Percentiles rank a stretch among this genome's conserved stretches.
phyloP scores from a whole-genome alignment of 2,888 invertebrate species.

The Caenorhabditis afra region DNA sequence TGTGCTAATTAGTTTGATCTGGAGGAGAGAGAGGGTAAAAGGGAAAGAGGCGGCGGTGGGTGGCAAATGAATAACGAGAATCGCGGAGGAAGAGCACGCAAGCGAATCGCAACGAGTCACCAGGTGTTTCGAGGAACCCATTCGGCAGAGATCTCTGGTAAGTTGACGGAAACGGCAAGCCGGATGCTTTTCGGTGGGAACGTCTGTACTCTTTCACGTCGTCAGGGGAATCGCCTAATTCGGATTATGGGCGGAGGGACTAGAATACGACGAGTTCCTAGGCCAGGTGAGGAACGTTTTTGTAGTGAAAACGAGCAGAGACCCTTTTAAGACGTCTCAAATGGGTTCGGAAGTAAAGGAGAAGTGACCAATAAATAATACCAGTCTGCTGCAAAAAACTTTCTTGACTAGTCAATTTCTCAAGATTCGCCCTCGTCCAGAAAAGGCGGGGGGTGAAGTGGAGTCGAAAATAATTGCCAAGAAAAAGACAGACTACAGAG shows the following conservation, averaged over 20 bases:
- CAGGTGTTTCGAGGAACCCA: not conserved
- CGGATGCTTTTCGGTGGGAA: no score
- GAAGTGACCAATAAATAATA: conserved; percentile 48
- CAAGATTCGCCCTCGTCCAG: not conserved
- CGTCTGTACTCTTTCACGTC: no score
- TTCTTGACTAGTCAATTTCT: conserved; percentile 13
- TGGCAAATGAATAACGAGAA: not conserved
- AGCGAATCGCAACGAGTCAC: not conserved
- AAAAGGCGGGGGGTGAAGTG: not conserved
- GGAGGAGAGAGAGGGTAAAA: conserved; percentile 2
- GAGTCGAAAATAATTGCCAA: conserved; percentile 13
- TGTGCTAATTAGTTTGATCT: conserved; percentile 47
- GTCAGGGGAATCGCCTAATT: no score
- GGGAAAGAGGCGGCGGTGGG: not conserved
- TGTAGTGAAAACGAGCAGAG: no score
- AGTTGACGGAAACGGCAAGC: no score
- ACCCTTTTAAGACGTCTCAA: not conserved
- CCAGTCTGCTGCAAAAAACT: conserved; percentile 13
- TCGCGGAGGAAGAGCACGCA: conserved; percentile 3
- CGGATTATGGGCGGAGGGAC: no score
- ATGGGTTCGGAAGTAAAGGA: conserved; percentile 35
- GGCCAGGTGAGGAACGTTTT: no score
- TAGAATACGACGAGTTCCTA: no score
- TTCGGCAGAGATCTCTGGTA: no score
- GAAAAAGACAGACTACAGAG: not conserved